phyloP scores from a whole-genome alignment of 2,888 invertebrate species.

The Hirtodrosophila histrioides region DNA sequence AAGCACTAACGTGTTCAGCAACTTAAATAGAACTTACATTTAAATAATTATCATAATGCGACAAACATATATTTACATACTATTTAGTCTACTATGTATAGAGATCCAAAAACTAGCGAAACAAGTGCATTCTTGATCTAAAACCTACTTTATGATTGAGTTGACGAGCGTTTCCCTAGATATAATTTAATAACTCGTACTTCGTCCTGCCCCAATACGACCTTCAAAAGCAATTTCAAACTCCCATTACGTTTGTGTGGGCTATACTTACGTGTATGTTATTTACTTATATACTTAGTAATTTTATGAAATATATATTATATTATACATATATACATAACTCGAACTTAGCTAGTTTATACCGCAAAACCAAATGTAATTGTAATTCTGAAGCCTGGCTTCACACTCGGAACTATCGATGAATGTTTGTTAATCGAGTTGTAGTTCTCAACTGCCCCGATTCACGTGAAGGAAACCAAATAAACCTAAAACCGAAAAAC shows the following conservation, averaged over 20 bases:
- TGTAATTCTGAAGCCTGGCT: slow-evolving; percentile 61
- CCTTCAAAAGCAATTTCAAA: slow-evolving; percentile 20
- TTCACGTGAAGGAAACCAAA: not conserved
- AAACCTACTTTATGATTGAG: too few relatives aligned
- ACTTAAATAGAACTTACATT: slow-evolving; percentile 32
- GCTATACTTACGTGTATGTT: slow-evolving; percentile 8
- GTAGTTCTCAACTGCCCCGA: slow-evolving; percentile 31
- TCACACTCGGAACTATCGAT: slow-evolving; percentile 24
- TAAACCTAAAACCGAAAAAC: not conserved
- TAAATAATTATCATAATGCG: slow-evolving; percentile 4
- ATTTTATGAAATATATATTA: too few relatives aligned
- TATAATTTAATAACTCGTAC: too few relatives aligned
- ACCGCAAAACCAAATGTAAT: slow-evolving; percentile 12
- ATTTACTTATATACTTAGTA: not conserved
- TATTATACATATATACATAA: slow-evolving; percentile 5
- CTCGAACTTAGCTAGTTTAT: slow-evolving; percentile 29
- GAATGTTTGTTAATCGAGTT: slow-evolving; percentile 42
- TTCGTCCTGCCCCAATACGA: not conserved
- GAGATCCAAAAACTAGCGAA: not conserved
- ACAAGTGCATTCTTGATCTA: slow-evolving; percentile 26
- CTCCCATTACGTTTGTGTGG: too few relatives aligned
- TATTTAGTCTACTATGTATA: slow-evolving; percentile 2
- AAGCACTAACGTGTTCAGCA: slow-evolving; percentile 59
- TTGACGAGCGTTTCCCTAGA: too few relatives aligned
- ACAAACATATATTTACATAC: not conserved